Base-by-base conservation (phyloP, 2,113 vertebrate species). In the Tachysurus fulvidraco region DNA sequence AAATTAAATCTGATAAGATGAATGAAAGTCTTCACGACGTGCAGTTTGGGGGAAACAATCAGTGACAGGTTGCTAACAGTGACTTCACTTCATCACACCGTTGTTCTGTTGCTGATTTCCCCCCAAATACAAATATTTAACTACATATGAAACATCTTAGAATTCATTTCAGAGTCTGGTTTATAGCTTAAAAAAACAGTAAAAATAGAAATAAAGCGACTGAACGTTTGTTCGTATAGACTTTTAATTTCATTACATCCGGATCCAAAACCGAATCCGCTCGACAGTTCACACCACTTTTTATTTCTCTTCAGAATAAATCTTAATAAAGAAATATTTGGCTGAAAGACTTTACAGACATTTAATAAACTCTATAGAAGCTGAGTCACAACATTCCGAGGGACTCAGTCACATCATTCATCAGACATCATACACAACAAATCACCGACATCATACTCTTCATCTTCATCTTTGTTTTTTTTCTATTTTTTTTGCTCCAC, bases 301-400 rank as follows among this genome's bases (percentile, higher is more conserved):
- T 83, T 50, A 5, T 50, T 9, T 83, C 74, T 85, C 82, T 86
- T 89, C 81, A 85, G 88, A 89, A 88, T 88, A 88, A 88, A 73
- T 86, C 28, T 62, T 74, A 85, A 86, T 64, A 65, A 71, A 36
- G 71, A 78, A 77, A 55, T 59, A 85, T 87, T 85, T 87, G 86
- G 88, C 88, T 52, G 36, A 82, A 36, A 73, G 86, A 88, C 79
- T 84, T 85, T 87, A 89, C 88, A 80, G 71, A 89, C 83, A 89
- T 78, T 71, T 85, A 89, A 89, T 76, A 69, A 87, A 59, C 62
- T 84, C 28, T 80, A 80, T 59, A 59, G 54, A 41, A 50, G 77
- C 19, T 28, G 73, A 50, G 57, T 82, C 73, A 25, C 46, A 19
- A 16, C 19, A 60, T 69, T 16, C 81, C 46, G 9, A 80, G 85